Conservation (phyloP, 2,888 invertebrate genomes). For the Nemoura dubitans region DNA sequence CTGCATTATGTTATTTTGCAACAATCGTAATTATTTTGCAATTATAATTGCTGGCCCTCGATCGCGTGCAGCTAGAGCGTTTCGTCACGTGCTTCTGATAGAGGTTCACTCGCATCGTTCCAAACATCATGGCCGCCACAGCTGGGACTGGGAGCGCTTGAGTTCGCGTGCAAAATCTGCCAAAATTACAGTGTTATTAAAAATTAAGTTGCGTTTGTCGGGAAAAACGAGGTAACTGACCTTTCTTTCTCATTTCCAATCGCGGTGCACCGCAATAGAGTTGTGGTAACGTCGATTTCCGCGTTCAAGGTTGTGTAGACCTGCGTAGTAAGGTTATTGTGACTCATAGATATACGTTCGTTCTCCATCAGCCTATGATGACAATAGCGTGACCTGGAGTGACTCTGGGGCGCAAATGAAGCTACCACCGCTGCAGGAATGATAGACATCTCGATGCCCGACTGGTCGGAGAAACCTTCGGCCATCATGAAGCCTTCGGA, state of each 20-base stretch:
- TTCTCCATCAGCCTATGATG: neutral
- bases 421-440: neutral
- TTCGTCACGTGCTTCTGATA: neutral
- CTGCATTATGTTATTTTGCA: too few species aligned
- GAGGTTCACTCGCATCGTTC: neutral
- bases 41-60: too few species aligned
- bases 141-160: neutral
- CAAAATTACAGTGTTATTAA: neutral
- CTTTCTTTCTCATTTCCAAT: neutral
- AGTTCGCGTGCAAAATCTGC: neutral
- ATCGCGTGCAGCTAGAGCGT: too few species aligned
- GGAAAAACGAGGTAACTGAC: neutral
- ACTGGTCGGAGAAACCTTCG: conserved; percentile 30
- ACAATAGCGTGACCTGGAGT: neutral
- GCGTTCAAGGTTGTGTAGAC: neutral
- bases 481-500: conserved; percentile 58
- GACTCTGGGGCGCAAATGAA: neutral
- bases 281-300: neutral
- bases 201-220: neutral
- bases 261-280: neutral
- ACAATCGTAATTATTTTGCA: too few species aligned
- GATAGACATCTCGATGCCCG: neutral
- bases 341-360: neutral
- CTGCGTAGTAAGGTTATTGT: conserved; percentile 5
- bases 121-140: neutral